Percentiles rank a stretch among this genome's conserved stretches.
These are phyloP conservation scores for Epinotia bilunana DNA, from an alignment of 2,888 invertebrate species.

Conservation along the genomic window DNA sequence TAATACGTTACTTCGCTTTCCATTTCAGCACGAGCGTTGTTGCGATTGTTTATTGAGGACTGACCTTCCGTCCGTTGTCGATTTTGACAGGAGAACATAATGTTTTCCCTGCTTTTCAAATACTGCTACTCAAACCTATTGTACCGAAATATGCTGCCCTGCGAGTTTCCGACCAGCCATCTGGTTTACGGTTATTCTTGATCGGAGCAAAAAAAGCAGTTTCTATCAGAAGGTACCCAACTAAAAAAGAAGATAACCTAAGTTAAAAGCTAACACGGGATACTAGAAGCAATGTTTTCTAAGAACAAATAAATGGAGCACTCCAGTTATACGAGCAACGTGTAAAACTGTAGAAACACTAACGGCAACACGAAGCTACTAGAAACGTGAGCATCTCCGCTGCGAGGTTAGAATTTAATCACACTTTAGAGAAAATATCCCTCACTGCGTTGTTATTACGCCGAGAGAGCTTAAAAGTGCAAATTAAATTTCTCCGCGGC, in stretches of 20 bases:
- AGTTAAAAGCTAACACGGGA: background rate
- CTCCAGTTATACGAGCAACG: slow-evolving; percentile 5
- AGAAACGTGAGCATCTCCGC: slow-evolving; percentile 38
- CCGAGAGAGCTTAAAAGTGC: slow-evolving; percentile 61
- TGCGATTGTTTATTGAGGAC: slow-evolving; percentile 1
- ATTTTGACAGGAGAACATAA: background rate
- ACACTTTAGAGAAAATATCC: slow-evolving; percentile 54
- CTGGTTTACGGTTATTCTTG: no score
- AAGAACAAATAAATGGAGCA: background rate
- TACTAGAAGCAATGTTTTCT: background rate
- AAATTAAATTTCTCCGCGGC: slow-evolving; percentile 71
- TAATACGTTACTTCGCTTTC: background rate
- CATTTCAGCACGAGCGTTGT: background rate
- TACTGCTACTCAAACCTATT: background rate
- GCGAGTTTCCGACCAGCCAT: background rate
- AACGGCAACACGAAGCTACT: slow-evolving; percentile 16
- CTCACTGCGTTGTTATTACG: slow-evolving; percentile 54
- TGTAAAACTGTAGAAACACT: slow-evolving; percentile 11
- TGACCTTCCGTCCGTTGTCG: background rate
- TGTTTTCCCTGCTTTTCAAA: slow-evolving; percentile 1
- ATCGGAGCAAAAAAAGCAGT: background rate
- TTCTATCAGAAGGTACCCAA: background rate
- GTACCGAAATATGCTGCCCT: background rate
- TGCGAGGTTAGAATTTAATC: slow-evolving; percentile 51
- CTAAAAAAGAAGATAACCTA: background rate